phyloP scores from a whole-genome alignment of 1,140 invertebrate genomes.

The Drosophila nikananu region DNA sequence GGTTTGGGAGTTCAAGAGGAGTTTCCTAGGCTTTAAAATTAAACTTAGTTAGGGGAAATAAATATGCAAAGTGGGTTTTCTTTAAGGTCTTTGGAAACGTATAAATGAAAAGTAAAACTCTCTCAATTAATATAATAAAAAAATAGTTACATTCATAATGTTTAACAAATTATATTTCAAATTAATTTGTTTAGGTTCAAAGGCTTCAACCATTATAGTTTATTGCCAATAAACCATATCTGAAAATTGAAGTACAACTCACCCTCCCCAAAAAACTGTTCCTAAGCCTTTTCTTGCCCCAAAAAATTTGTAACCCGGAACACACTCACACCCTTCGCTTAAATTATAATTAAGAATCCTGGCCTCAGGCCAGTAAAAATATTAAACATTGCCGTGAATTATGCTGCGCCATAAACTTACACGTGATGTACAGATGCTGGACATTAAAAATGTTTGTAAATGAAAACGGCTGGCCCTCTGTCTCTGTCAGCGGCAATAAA shows the following conservation, averaged over 20 bases:
- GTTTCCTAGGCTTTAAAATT: not conserved
- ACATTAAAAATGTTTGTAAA: conserved; percentile 64
- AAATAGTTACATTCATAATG: not conserved
- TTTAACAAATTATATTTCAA: not conserved
- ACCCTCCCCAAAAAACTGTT: not conserved
- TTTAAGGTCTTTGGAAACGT: not conserved
- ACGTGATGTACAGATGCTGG: conserved; percentile 59
- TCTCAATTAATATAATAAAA: not conserved
- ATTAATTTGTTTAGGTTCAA: not conserved
- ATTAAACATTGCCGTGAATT: conserved; percentile 54
- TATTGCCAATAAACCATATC: conserved; percentile 1
- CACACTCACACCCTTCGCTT: not conserved
- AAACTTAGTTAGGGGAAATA: not conserved
- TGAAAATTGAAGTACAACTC: not conserved
- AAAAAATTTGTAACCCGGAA: conserved; percentile 18
- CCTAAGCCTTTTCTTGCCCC: not conserved
- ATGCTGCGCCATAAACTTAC: conserved; percentile 67
- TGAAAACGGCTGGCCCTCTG: conserved; percentile 37
- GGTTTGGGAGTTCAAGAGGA: no score
- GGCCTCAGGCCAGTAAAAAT: conserved; percentile 26
- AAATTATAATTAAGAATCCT: conserved; percentile 37
- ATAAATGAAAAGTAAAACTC: not conserved
- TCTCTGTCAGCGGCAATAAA: conserved; percentile 56
- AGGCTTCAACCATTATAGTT: not conserved
- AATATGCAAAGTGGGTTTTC: no score